Evolutionary conservation across 2,888 invertebrate species (phyloP), one percentile per base, ranked within the genome.

Genomic region (Argynnis bischoffii): DNA sequence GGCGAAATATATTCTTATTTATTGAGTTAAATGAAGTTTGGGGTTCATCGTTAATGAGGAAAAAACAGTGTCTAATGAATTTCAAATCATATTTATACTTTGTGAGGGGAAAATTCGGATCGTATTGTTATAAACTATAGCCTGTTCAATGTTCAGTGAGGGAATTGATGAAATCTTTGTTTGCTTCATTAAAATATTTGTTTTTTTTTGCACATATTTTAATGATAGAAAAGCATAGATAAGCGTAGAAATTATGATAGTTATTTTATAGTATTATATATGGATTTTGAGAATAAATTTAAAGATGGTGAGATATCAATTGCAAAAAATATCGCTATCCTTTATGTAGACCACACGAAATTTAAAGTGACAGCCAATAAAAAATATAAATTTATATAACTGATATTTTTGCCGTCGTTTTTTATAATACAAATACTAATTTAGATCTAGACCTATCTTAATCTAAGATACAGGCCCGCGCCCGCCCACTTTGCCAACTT

Each of bases 1-100:
- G 74, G 70, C 74, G 73, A 77, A 76, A 76, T 67, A 57, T 72
- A 72, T 74, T 67, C 71, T 77, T 73, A 73, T 73, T 78, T 75
- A 73, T 67, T 26, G 26, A 26, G 26, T 63, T 55, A 59, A 66
- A 64, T 67, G 56, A 41, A 55, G 48, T 67, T 68, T 66, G 51
- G 64, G 63, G 67, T 66, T 69, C 61, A 21, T 47, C 51, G 56
- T 64, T 69, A 70, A 72, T 67, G 53, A 56, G 21, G 41, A 60
- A 60, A 66, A 66, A 68, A 68, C 66, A 35, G 31, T 50, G 13
- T 59, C 41, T 18, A 65, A 56, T 64, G 55, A 51, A 61, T 61
- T 51, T 35, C 18, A 51, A 61, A 51, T 51, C 18, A 15, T 48
- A 48, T n/a, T 21, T 48, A 57, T 53, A 53, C 18, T 8, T 51